Evolutionary conservation across 2,888 invertebrate species (phyloP), one percentile per base, ranked within the genome.

Genomic region (Dascillus cervinus): DNA sequence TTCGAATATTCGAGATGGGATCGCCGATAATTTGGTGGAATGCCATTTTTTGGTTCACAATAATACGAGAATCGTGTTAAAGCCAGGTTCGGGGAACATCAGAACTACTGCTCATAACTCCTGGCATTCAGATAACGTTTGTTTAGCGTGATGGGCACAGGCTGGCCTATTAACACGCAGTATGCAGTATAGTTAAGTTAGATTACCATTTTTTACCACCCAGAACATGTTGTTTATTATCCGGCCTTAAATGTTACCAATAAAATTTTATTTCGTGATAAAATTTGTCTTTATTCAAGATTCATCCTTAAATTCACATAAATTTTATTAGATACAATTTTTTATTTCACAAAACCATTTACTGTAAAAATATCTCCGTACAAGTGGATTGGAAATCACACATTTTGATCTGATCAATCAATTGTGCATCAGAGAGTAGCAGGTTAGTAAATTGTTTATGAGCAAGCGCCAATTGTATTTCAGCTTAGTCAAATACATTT

Each of bases 1-100:
- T 50, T 42, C 44, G 48, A 52, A 52, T 52, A 50, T 53, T 53
- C 48, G 46, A 57, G 60, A 58, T 58, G 55, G 56, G 56, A 53
- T 52, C 44, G 26, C 26, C 43, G 42, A 46, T 44, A 44, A 34
- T 22, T 37, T 26, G 29, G 30, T 34, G 48, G 58, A 58, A 61
- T 60, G 58, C 57, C 52, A 55, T 56, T 58, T 58, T 55, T 58
- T 50, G 39, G 44, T 44, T 27, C 28, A 40, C 46, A 43, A 48
- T 52, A 50, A 50, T 52, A 49, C 39, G 41, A 52, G 51, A 53
- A 54, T 46, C 55, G 48, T 55, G 55, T 56, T 48, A 44, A 45
- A 39, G 48, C 28, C 38, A 27, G 36, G 41, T 29, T 29, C 19
- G 15, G 19, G 22, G 21, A 13, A 30, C 32, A 20, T 26, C 34